These are phyloP conservation scores for Trachops cirrhosus DNA, from an alignment of 2,797 vertebrate genomes.

Conservation along the genomic window DNA sequence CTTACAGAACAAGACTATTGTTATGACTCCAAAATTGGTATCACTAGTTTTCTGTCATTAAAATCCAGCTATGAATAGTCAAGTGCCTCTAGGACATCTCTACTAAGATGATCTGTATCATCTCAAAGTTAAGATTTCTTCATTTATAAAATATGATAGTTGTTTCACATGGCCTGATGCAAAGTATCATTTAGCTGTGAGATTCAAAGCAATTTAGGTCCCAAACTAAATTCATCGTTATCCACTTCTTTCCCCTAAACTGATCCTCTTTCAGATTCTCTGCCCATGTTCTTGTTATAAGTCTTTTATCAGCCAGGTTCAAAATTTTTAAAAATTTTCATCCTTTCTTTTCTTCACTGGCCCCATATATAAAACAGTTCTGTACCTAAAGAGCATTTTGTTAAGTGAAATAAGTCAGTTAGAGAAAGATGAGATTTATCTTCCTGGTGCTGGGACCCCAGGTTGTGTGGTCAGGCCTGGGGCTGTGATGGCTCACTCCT, in stretches of 20 bases:
- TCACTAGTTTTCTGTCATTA: not conserved
- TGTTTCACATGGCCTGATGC: not conserved
- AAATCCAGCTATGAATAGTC: not conserved
- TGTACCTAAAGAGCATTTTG: too few relatives aligned
- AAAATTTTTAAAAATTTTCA: not conserved
- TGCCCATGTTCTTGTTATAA: not conserved
- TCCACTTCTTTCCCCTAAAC: not conserved
- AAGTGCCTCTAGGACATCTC: not conserved
- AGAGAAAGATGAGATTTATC: too few relatives aligned
- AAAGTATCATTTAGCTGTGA: not conserved
- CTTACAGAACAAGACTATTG: not conserved
- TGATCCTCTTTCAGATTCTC: not conserved
- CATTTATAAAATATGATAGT: not conserved
- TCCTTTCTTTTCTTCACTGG: not conserved
- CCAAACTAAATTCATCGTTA: not conserved
- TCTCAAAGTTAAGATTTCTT: not conserved
- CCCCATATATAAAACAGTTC: not conserved
- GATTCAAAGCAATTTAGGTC: not conserved
- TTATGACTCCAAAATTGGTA: not conserved
- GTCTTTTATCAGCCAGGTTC: not conserved
- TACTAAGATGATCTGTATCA: not conserved
- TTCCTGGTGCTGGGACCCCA: too few relatives aligned
- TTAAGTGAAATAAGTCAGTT: too few relatives aligned
- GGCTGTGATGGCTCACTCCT: too few relatives aligned
- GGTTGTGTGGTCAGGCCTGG: too few relatives aligned